phyloP scores from a whole-genome alignment of 1,140 invertebrate species.

The Pseudomyrmex pallidus region DNA sequence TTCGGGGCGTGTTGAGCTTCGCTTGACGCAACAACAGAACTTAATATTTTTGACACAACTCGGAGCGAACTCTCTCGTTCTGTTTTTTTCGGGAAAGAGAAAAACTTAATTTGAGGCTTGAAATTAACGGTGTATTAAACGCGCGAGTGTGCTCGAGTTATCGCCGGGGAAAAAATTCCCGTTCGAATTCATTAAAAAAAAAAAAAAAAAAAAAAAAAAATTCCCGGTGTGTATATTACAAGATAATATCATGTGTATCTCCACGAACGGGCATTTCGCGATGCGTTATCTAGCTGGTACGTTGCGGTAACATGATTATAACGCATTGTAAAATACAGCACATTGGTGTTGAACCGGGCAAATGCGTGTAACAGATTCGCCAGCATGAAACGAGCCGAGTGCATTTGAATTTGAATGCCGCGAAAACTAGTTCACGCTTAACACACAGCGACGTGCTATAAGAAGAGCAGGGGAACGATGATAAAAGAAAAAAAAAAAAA shows the following conservation, averaged over 20 bases:
- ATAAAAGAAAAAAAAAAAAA: not conserved
- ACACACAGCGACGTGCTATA: conserved; percentile 17
- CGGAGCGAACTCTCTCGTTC: not conserved
- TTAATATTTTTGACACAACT: conserved; percentile 18
- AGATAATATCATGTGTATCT: conserved; percentile 36
- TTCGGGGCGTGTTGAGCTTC: not conserved
- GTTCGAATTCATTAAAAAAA: not conserved
- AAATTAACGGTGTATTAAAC: conserved; percentile 20
- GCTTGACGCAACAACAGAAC: not conserved
- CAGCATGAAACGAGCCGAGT: conserved; percentile 17
- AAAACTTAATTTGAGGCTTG: conserved; percentile 11
- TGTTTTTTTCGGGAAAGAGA: not conserved
- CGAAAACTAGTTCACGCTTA: conserved; percentile 35
- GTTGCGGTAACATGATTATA: conserved; percentile 52
- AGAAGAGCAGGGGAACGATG: not conserved
- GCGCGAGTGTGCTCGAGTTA: not conserved
- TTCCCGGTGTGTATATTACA: conserved; percentile 7
- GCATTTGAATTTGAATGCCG: conserved; percentile 55
- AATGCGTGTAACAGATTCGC: conserved; percentile 48
- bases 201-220: not conserved
- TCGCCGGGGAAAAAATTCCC: not conserved
- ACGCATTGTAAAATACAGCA: conserved; percentile 56
- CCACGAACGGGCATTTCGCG: conserved; percentile 17
- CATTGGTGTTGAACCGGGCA: conserved; percentile 46
- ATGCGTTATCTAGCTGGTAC: conserved; percentile 41